Evolutionary conservation across 2,888 invertebrate species (phyloP).

Genomic region (Corbicula japonica): DNA sequence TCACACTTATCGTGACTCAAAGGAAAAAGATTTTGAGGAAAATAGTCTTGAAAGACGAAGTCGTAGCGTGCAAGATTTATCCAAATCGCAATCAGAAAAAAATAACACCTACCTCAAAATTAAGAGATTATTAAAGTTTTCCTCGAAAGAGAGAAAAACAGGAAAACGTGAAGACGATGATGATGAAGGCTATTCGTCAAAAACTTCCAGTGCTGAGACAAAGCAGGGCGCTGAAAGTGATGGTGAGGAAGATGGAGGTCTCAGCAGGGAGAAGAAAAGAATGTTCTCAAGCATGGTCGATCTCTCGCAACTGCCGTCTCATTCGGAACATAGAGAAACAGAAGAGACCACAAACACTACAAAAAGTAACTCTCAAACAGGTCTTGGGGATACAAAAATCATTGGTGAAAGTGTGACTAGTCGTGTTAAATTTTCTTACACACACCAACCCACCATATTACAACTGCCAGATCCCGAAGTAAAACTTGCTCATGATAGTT

Average conservation of each 20-base stretch:
- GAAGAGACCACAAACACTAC: background rate
- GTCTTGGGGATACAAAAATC: background rate
- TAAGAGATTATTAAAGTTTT: slow-evolving; percentile 54
- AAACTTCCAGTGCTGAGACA: slow-evolving; percentile 65
- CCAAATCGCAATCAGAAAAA: slow-evolving; percentile 32
- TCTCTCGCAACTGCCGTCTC: slow-evolving; percentile 57
- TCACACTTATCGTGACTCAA: slow-evolving; percentile 36
- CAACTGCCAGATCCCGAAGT: slow-evolving; percentile 58
- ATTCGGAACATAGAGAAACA: slow-evolving; percentile 5
- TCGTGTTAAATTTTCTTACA: slow-evolving; percentile 60
- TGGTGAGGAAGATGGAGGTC: slow-evolving; percentile 23
- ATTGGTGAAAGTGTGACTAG: slow-evolving; percentile 10
- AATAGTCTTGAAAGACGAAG: slow-evolving; percentile 27
- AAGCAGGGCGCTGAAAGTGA: slow-evolving; percentile 43
- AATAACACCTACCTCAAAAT: slow-evolving; percentile 53
- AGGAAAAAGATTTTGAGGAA: slow-evolving; percentile 12
- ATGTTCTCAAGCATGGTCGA: slow-evolving; percentile 60
- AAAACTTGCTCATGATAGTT: slow-evolving; percentile 41
- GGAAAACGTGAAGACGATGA: slow-evolving; percentile 55
- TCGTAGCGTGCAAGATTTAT: slow-evolving; percentile 33
- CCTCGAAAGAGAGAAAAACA: slow-evolving; percentile 38
- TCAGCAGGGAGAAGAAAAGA: slow-evolving; percentile 24
- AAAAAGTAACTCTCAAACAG: background rate
- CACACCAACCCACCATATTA: slow-evolving; percentile 59
- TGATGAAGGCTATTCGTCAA: slow-evolving; percentile 66